Conservation (phyloP, 2,797 vertebrate species). For the Graptemys geographica region DNA sequence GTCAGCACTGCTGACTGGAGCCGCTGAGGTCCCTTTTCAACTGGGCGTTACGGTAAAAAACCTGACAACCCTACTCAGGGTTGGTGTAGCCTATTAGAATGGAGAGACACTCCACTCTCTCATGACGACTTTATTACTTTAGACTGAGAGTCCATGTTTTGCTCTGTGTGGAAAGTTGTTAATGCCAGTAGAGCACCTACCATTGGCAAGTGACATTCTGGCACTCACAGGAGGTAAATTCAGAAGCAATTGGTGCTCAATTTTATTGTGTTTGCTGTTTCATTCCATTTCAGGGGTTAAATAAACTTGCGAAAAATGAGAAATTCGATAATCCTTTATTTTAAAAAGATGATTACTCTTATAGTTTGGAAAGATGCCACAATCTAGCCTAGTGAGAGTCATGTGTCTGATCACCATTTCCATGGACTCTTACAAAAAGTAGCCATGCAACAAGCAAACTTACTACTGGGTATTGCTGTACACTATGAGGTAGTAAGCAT, state of each 20-base stretch:
- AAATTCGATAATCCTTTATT: background rate
- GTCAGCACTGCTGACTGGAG: too few relatives aligned
- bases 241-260: background rate
- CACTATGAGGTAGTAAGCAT: background rate
- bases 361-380: background rate
- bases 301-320: background rate
- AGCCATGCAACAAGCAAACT: background rate
- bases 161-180: background rate
- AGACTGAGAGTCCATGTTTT: background rate
- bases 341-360: background rate
- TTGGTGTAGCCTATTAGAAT: background rate
- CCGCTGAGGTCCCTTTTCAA: too few relatives aligned
- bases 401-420: too few relatives aligned
- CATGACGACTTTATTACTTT: background rate
- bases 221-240: background rate
- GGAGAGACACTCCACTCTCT: background rate
- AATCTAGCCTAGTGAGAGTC: too few relatives aligned
- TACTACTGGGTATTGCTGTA: background rate
- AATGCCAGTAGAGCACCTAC: background rate
- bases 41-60: too few relatives aligned
- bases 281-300: background rate
- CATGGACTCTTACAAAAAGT: background rate
- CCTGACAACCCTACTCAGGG: too few relatives aligned
- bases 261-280: rapidly evolving
- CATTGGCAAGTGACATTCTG: background rate